These are phyloP conservation scores for Apodemus agrarius DNA, from an alignment of 2,797 vertebrate genomes.

Conservation along the genomic window DNA sequence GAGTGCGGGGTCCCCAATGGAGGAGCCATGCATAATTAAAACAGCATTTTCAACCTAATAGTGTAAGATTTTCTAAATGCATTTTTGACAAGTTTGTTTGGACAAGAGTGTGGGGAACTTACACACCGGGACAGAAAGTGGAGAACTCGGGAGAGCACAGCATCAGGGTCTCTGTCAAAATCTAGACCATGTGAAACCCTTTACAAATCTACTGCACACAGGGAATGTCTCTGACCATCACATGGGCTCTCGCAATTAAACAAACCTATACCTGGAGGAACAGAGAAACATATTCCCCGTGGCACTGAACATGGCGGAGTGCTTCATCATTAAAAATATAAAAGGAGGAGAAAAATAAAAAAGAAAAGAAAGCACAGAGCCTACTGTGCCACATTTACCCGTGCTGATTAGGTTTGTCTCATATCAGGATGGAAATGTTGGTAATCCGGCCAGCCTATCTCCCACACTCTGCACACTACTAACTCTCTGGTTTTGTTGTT, in stretches of 20 bases:
- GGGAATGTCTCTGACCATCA: slow-evolving; percentile 9
- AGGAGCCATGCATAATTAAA: not conserved
- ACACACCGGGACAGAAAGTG: not conserved
- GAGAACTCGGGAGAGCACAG: not conserved
- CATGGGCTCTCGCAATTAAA: not conserved
- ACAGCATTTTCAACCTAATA: not conserved
- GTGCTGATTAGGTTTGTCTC: not conserved
- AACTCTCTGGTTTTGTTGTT: not conserved
- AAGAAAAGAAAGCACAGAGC: not conserved
- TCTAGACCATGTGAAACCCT: not conserved
- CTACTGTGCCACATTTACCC: not conserved
- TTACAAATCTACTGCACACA: not conserved
- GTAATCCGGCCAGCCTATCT: not conserved
- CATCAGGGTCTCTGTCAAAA: slow-evolving; percentile 13
- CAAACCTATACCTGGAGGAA: not conserved
- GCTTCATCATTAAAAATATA: not conserved
- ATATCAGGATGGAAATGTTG: not conserved
- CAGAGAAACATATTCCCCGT: not conserved
- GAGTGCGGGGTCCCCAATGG: no score
- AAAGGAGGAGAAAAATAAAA: not conserved
- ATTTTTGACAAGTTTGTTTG: slow-evolving; percentile 40
- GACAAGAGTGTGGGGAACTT: not conserved
- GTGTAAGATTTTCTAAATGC: not conserved
- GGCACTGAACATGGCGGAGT: not conserved
- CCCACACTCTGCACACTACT: not conserved